A percentile compares a stretch with the other conserved stretches of the same genome.
These are phyloP conservation scores for Bufo bufo DNA, from an alignment of 2,113 vertebrate species.

Conservation along the genomic window DNA sequence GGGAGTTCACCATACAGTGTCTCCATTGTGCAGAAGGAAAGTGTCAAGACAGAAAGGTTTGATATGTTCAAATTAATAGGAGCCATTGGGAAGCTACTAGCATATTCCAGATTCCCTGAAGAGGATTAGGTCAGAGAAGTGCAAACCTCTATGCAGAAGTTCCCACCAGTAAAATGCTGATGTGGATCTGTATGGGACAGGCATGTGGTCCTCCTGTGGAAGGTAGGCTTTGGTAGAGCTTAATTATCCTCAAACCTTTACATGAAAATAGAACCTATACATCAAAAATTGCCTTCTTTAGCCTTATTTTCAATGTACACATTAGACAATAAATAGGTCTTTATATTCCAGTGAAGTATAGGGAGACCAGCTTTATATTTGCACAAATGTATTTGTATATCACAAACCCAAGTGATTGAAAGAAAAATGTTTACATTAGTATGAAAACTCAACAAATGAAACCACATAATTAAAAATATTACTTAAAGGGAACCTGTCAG, in stretches of 20 bases:
- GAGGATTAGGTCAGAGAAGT: slow-evolving; percentile 33
- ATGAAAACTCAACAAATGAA: too few species aligned
- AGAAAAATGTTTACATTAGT: too few species aligned
- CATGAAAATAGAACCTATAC: background rate
- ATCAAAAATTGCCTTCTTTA: too few species aligned
- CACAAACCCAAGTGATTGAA: too few species aligned
- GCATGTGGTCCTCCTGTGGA: background rate
- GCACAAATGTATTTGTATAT: too few species aligned
- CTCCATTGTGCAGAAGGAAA: slow-evolving; percentile 29
- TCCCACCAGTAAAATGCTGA: slow-evolving; percentile 50
- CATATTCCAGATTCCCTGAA: slow-evolving; percentile 16
- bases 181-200: slow-evolving; percentile 1
- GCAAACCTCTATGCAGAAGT: slow-evolving; percentile 34
- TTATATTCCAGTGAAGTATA: too few species aligned
- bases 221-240: background rate
- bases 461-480: too few species aligned
- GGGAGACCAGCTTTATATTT: too few species aligned
- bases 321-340: too few species aligned
- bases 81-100: slow-evolving; percentile 12
- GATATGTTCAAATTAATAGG: slow-evolving; percentile 48
- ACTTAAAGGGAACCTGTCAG: too few species aligned
- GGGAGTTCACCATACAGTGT: slow-evolving; percentile 24
- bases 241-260: slow-evolving; percentile 38
- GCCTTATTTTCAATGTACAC: too few species aligned
- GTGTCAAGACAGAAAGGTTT: slow-evolving; percentile 19